A percentile compares a stretch with the other conserved stretches of the same genome.
These are phyloP conservation scores for Echiichthys vipera DNA, from an alignment of 2,797 vertebrate species.

Conservation along the genomic window DNA sequence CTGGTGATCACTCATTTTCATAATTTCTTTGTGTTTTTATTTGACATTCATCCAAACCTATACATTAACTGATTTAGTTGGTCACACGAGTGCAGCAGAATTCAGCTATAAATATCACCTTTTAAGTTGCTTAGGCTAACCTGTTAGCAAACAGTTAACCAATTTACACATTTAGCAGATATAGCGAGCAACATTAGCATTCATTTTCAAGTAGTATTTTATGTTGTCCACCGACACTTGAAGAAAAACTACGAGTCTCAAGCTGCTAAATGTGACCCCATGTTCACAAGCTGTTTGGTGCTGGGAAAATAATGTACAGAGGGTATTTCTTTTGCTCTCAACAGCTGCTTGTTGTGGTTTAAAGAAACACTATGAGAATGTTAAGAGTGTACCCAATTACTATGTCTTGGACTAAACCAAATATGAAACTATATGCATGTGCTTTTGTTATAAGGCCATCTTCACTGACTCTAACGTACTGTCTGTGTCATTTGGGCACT, in stretches of 20 bases:
- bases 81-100: neutral
- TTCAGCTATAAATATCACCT: neutral
- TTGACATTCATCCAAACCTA: neutral
- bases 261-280: neutral
- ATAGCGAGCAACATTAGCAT: too few species aligned
- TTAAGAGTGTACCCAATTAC: neutral
- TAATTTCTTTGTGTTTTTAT: neutral
- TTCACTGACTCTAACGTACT: slow-evolving; percentile 12
- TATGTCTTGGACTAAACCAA: neutral
- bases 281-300: neutral
- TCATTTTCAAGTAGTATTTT: too few species aligned
- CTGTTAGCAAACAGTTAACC: too few species aligned
- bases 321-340: neutral
- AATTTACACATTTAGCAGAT: too few species aligned
- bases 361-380: neutral
- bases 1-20: neutral
- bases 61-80: neutral
- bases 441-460: slow-evolving; percentile 11
- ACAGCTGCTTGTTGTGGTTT: neutral
- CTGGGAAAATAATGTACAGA: neutral
- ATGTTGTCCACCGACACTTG: neutral
- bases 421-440: too few species aligned
- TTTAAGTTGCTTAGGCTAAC: neutral
- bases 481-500: slow-evolving; percentile 45
- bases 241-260: neutral